These are phyloP conservation scores for Ctenopoma multispine DNA, from an alignment of 2,797 vertebrate genomes.

Conservation along the genomic window DNA sequence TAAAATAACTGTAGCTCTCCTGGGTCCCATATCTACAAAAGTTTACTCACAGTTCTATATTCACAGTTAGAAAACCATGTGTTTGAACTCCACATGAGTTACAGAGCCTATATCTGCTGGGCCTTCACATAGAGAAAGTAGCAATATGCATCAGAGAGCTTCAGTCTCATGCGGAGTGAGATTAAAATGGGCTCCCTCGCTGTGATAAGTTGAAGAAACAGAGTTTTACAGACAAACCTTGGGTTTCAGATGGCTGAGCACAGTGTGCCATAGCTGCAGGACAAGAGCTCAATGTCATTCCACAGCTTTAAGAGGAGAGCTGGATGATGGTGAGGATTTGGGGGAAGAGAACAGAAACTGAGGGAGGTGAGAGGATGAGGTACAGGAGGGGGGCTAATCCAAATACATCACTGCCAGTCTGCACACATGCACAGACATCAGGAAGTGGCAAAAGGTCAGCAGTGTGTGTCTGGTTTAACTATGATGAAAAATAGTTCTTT, in stretches of 20 bases:
- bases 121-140: conserved; percentile 4
- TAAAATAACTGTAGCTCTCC: conserved; percentile 3
- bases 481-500: too few relatives aligned
- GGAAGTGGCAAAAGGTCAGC: conserved; percentile 36
- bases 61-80: background rate
- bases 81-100: conserved; percentile 19
- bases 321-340: conserved; percentile 37
- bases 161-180: conserved; percentile 29
- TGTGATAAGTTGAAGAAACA: conserved; percentile 53
- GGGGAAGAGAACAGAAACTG: conserved; percentile 35
- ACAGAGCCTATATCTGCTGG: conserved; percentile 16
- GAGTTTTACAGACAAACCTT: conserved; percentile 49
- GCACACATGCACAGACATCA: background rate
- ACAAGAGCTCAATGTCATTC: conserved; percentile 64
- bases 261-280: conserved; percentile 45
- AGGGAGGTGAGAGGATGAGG: conserved; percentile 18
- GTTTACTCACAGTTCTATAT: background rate
- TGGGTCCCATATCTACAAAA: background rate
- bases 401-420: conserved; percentile 31
- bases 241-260: conserved; percentile 42
- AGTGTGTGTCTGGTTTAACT: too few relatives aligned
- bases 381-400: conserved; percentile 21
- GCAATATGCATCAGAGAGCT: conserved; percentile 37
- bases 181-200: conserved; percentile 43
- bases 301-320: conserved; percentile 55